Base-by-base conservation (phyloP, 2,113 vertebrate genomes). In the Xenopus laevis region DNA sequence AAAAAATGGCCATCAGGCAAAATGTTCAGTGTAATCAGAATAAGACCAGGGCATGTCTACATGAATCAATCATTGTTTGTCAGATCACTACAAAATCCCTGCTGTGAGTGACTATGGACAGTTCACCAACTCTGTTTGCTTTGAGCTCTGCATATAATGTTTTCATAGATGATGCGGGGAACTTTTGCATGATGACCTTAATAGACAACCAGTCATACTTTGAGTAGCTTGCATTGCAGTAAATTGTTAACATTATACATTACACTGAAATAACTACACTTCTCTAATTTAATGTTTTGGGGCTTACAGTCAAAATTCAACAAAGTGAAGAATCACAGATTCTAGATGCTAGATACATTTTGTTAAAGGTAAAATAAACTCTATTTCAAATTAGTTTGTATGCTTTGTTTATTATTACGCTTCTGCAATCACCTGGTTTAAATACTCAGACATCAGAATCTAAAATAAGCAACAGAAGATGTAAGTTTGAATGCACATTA, bases 21-120 rank as follows among this genome's bases (percentile, higher is more conserved):
- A 86, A 83, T 86, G 87, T 86, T 63, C 82, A 84, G 87, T 87
- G 88, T 78, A 85, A 86, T 88, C 74, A 60, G 84, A 82, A 84
- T 84, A 81, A 83, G 83, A 90, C 81, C 89, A 88, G 87, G 88
- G 90, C 90, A 90, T 92, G 93, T 95, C 94, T 88, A 85, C 92
- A 93, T 94, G 92, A 92, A 95, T 97, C 95, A 91, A 90, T 97
- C 94, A 94, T 86, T 82, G 30, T 82, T 81, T 95, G 94, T 94
- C 94, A 94, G 92, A 89, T 91, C 91, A 91, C 88, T 84, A 91
- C 88, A 92, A 4, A 85, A 89, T 89, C 86, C 87, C 87, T 82
- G 68, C 84, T 81, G 83, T 82, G 47, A 50, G 47, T 50, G 91
- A 86, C 92, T 82, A 79, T 57, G 82, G 93, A 91, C 92, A 93